Percentiles rank a stretch among this genome's conserved stretches.
Conservation (phyloP, 2,113 vertebrate genomes). For the Chaetorhynchus papuensis region DNA sequence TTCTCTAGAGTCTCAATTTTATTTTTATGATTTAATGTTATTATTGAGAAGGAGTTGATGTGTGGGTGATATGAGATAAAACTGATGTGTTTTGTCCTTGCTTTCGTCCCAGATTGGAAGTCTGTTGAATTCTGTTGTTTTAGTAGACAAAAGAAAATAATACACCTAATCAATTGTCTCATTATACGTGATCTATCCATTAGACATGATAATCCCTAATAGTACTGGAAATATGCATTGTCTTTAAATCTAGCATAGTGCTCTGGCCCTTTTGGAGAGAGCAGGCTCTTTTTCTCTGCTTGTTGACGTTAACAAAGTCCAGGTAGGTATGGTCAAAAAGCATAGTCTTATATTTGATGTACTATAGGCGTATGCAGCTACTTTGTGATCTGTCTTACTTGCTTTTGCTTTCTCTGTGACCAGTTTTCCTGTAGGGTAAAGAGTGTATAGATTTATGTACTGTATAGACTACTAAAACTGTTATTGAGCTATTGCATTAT, state of each 20-base stretch:
- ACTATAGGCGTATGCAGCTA: fast-evolving
- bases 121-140: neutral
- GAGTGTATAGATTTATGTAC: neutral
- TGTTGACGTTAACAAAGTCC: neutral
- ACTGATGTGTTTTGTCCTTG: neutral
- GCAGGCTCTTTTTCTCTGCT: neutral
- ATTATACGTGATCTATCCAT: neutral
- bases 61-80: neutral
- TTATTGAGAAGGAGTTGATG: neutral
- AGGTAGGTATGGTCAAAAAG: neutral
- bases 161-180: neutral
- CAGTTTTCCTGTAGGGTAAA: neutral
- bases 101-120: neutral
- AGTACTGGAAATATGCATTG: neutral
- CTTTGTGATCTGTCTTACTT: neutral
- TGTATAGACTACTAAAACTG: neutral
- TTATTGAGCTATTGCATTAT: neutral
- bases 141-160: neutral
- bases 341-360: neutral
- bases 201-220: neutral
- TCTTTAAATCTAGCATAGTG: neutral
- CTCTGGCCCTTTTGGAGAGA: neutral
- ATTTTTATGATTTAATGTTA: neutral
- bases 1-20: neutral
- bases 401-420: neutral